These are phyloP conservation scores for Leiothrix lutea DNA, from an alignment of 2,113 vertebrate species.

Conservation along the genomic window DNA sequence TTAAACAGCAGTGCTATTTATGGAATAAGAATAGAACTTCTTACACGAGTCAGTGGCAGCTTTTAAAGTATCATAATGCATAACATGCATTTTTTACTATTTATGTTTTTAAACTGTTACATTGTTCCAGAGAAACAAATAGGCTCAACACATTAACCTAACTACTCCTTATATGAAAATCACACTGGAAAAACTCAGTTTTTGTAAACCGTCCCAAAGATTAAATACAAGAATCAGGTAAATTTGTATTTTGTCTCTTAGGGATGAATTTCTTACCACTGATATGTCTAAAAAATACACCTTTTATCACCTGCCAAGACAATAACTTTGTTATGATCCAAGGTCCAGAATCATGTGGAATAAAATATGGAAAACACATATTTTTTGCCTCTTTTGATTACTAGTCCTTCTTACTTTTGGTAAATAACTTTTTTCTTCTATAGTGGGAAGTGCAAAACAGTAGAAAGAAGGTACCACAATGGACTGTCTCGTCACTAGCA, in stretches of 20 bases:
- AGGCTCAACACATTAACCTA: not conserved
- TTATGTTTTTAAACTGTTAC: not conserved
- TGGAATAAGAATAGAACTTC: not conserved
- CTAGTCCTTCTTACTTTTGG: not conserved
- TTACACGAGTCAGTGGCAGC: not conserved
- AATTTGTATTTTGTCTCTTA: not conserved
- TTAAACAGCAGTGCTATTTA: not conserved
- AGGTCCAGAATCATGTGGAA: not conserved
- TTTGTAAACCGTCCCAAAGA: not conserved
- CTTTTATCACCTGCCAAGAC: not conserved
- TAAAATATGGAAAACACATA: not conserved
- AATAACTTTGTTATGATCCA: not conserved
- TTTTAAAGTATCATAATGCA: not conserved
- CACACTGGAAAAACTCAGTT: not conserved
- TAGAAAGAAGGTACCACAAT: constrained; percentile 25
- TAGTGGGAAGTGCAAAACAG: not conserved
- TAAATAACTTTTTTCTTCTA: not conserved
- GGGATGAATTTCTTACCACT: not conserved
- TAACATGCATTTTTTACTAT: not conserved
- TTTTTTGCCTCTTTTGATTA: not conserved
- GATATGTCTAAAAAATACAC: not conserved
- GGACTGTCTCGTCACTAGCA: not conserved
- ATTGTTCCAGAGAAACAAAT: not conserved
- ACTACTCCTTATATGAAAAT: not conserved
- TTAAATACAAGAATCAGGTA: not conserved